Base-by-base conservation (phyloP, 2,113 vertebrate genomes). In the Callipepla californica region DNA sequence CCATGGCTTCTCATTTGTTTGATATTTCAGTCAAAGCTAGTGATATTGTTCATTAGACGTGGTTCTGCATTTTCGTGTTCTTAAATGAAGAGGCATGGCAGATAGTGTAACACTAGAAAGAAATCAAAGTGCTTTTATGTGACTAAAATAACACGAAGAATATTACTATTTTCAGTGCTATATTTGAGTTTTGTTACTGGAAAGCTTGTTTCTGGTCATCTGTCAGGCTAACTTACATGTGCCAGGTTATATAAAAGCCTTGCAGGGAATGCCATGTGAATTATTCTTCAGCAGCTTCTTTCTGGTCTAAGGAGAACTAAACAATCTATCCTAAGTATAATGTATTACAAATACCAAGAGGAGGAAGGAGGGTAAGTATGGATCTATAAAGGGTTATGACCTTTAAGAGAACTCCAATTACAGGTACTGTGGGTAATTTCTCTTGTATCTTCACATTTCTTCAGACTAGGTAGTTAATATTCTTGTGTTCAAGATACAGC, bases 391-490 rank as follows among this genome's bases (percentile, higher is more conserved):
- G 82, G 90, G 90, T 95, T 90, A 75, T 83, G 95, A 94, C 95
- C 93, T 94, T 95, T 94, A 94, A 95, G 94, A 96, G 86, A 94
- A 96, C 86, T 96, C 84, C 86, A 96, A 84, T 96, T 96, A 97
- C 92, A 95, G 81, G 85, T 90, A 95, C 72, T 70, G 85, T 89
- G 86, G 81, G 94, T 93, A 95, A 96, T 97, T 94, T 93, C 90
- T 95, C 88, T 95, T 91, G 84, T 66, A 95, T 92, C 80, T 87
- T 92, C 93, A 87, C 65, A 34, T 3, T 26, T 22, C 44, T 90
- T 8, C 2, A 78, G 92, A 87, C 86, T 79, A 95, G 90, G 85
- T 90, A 93, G 78, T 85, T 83, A 21, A 47, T 82, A 57, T 68
- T 91, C 91, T 67, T 6, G 4, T 47, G 67, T 74, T 88, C 63